Base-by-base conservation (phyloP, 2,888 invertebrate species). In the Fragum whitleyi region DNA sequence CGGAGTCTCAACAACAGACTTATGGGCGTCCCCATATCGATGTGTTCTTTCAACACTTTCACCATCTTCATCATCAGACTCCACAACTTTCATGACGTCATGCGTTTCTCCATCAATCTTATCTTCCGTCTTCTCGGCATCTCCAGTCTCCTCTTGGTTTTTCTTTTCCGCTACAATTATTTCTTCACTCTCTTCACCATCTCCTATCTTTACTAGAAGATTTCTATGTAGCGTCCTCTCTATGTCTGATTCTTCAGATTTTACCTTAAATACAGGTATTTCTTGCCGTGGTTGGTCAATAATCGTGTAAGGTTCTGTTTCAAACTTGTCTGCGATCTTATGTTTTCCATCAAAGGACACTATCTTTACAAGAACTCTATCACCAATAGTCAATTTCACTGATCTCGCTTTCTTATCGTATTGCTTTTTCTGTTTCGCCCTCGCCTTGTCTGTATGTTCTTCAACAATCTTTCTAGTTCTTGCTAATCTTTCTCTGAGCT, bases 401-500 rank as follows among this genome's bases (percentile, higher is more conserved):
- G 32, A 16, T 16, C 39, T 65, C 39, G 36, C 29, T 21, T 65
- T 65, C 26, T 42, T 42, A 19, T 68, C 68, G 21, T 67, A 67
- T 5, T 39, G 16, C 6, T 23, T 68, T 26, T 42, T 68, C 19
- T 47, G 42, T 47, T 68, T 68, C 5, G 7, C 23, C 39, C 23
- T 68, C 5, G 68, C 42, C 23, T 68, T 68, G 3, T 51, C 26
- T 9, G 26, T 47, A 23, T 47, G 21, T 11, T 42, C 2, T 47
- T 76, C n/a, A 11, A 61, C 76, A 39, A 61, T 61, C 2, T 76
- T 42, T 29, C 28, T 23, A 9, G 70, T 29, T n/a, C 1, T 32
- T 70, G 39, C 57, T 32, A 76, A 39, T 29, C 47, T 69, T 7
- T 70, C n/a, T 36, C 32, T 70, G 11, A 76, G 26, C 19, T 59